These are phyloP conservation scores for Pseudomyrmex pallidus DNA, from an alignment of 1,140 invertebrate genomes.

Conservation along the genomic window DNA sequence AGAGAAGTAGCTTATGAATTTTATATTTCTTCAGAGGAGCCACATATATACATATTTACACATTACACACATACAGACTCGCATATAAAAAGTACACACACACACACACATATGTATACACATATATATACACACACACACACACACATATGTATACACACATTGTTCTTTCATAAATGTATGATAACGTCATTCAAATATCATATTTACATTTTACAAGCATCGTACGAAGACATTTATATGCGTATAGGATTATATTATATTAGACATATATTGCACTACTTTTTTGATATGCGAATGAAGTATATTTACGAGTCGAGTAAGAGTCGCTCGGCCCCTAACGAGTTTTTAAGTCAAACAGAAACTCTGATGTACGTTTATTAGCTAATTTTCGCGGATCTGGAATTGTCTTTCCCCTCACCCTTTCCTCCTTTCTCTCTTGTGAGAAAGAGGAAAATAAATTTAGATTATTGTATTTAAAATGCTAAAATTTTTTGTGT, in stretches of 20 bases:
- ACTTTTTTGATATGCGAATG: conserved; percentile 42
- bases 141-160: neutral
- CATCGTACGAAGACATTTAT: conserved; percentile 42
- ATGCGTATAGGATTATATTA: conserved; percentile 22
- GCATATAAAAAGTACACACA: neutral
- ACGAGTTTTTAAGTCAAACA: too few relatives aligned
- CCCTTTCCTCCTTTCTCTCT: neutral
- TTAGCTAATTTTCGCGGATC: conserved; percentile 2
- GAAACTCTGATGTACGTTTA: too few relatives aligned
- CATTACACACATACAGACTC: neutral
- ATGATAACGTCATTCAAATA: conserved; percentile 46
- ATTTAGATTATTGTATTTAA: conserved; percentile 22
- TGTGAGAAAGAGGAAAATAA: neutral
- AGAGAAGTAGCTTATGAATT: conserved; percentile 39
- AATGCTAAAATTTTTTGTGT: conserved; percentile 24
- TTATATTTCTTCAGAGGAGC: conserved; percentile 26
- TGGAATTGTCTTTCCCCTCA: neutral
- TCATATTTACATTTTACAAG: conserved; percentile 43
- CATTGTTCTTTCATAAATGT: conserved; percentile 56
- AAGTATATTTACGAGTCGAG: neutral
- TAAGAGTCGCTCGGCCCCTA: too few relatives aligned
- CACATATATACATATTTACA: neutral
- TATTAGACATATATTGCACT: conserved; percentile 42
- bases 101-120: neutral
- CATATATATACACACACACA: neutral